Evolutionary conservation across 2,888 invertebrate species (phyloP).

Genomic region (Antheraea yamamai): DNA sequence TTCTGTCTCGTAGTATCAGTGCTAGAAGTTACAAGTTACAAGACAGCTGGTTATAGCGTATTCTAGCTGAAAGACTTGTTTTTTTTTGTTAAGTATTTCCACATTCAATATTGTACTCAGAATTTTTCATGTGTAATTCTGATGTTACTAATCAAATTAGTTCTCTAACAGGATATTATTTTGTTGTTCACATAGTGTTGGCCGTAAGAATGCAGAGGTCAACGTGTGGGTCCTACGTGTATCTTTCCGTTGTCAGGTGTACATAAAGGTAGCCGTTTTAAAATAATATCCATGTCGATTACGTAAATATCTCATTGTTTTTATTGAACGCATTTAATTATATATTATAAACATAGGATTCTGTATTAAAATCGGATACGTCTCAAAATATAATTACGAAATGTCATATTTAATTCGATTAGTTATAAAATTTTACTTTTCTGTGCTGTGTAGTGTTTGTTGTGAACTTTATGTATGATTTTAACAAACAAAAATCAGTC

Average conservation of each 20-base stretch:
- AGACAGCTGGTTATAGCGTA: not conserved
- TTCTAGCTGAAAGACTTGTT: not conserved
- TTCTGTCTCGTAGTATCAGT: too few species aligned
- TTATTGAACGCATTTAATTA: not conserved
- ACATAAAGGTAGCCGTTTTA: not conserved
- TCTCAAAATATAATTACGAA: not conserved
- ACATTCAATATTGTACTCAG: too few species aligned
- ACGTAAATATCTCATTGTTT: not conserved
- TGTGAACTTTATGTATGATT: too few species aligned
- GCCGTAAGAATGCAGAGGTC: conserved; percentile 52
- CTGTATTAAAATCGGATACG: not conserved
- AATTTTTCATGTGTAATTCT: too few species aligned
- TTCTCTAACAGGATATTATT: conserved; percentile 47
- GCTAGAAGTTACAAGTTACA: not conserved
- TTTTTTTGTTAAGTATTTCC: too few species aligned
- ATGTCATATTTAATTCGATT: not conserved
- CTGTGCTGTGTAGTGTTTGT: not conserved
- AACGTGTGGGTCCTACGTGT: conserved; percentile 15
- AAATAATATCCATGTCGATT: not conserved
- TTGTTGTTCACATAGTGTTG: conserved; percentile 74
- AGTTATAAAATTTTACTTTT: not conserved
- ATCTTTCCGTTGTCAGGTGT: conserved; percentile 17
- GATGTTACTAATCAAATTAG: not conserved
- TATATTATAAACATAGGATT: too few species aligned
- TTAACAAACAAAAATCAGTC: not conserved